These are phyloP conservation scores for Tethya wilhelma DNA, from an alignment of 37 sponge, comb jelly and placozoan genomes.

Conservation along the genomic window DNA sequence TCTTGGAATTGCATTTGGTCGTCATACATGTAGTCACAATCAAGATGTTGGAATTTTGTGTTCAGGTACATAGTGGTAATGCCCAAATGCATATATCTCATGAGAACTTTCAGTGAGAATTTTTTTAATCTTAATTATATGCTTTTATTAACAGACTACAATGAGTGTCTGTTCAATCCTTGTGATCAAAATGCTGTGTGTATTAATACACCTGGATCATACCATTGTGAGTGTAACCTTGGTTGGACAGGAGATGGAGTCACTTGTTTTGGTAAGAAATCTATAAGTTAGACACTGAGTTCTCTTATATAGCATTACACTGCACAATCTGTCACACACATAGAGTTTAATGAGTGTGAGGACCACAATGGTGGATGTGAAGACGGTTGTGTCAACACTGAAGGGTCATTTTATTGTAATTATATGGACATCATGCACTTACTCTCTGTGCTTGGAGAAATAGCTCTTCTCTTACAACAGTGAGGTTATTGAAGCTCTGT, in stretches of 20 bases:
- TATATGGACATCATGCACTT: too few species aligned
- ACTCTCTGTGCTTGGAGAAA: conserved; percentile 31
- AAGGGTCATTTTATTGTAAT: too few species aligned
- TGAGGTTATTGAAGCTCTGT: not conserved
- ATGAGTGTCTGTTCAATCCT: conserved; percentile 17
- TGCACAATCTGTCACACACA: not conserved
- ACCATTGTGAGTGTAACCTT: conserved; percentile 17
- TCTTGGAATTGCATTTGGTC: not conserved
- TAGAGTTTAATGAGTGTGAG: conserved; percentile 18
- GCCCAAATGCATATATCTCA: too few species aligned
- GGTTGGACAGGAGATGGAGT: not conserved
- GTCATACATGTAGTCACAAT: conserved; percentile 17
- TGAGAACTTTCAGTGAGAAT: too few species aligned
- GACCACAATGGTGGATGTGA: not conserved
- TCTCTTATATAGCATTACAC: not conserved
- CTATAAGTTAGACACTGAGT: not conserved
- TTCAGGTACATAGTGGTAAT: conserved; percentile 37
- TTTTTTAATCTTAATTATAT: not conserved
- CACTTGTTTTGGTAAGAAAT: not conserved
- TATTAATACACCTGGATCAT: conserved; percentile 38
- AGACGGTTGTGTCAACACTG: not conserved
- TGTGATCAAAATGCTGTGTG: conserved; percentile 35
- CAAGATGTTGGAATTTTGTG: conserved; percentile 41
- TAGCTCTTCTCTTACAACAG: conserved; percentile 15
- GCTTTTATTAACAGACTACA: not conserved